phyloP scores from a whole-genome alignment of 2,888 invertebrate species.

The Odontomyia ornata region DNA sequence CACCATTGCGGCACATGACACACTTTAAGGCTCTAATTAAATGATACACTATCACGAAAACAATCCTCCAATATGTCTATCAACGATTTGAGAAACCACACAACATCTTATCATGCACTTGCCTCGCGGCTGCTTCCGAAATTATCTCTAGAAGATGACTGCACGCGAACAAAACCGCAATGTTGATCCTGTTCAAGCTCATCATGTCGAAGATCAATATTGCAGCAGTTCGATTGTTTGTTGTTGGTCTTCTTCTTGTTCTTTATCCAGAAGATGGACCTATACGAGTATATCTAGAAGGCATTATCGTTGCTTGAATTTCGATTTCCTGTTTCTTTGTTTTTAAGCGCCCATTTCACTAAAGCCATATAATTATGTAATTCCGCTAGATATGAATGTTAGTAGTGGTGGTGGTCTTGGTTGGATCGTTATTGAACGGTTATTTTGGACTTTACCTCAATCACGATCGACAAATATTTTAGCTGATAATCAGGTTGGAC shows the following conservation, averaged over 20 bases:
- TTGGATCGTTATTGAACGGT: background rate
- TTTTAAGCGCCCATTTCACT: constrained; percentile 28
- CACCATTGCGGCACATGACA: too few species aligned
- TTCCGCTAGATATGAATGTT: constrained; percentile 45
- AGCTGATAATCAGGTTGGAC: background rate
- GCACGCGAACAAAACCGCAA: constrained; percentile 1
- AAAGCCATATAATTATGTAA: constrained; percentile 48
- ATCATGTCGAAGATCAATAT: background rate
- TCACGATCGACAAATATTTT: constrained; percentile 21
- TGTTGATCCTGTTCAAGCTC: background rate
- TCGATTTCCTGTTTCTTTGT: constrained; percentile 24
- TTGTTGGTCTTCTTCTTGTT: background rate
- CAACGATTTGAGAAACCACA: background rate
- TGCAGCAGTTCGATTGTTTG: too few species aligned
- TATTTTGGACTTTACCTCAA: background rate
- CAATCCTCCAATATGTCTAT: too few species aligned
- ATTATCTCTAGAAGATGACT: constrained; percentile 15
- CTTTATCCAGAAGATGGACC: constrained; percentile 42
- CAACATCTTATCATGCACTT: background rate
- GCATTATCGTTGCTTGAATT: constrained; percentile 16
- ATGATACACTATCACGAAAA: too few species aligned
- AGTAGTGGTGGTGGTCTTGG: constrained; percentile 46
- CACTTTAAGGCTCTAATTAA: too few species aligned
- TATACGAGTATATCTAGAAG: constrained; percentile 34
- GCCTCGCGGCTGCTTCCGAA: constrained; percentile 8